These are phyloP conservation scores for Lithobates sylvaticus DNA, from an alignment of 2,797 vertebrate species.

Conservation along the genomic window DNA sequence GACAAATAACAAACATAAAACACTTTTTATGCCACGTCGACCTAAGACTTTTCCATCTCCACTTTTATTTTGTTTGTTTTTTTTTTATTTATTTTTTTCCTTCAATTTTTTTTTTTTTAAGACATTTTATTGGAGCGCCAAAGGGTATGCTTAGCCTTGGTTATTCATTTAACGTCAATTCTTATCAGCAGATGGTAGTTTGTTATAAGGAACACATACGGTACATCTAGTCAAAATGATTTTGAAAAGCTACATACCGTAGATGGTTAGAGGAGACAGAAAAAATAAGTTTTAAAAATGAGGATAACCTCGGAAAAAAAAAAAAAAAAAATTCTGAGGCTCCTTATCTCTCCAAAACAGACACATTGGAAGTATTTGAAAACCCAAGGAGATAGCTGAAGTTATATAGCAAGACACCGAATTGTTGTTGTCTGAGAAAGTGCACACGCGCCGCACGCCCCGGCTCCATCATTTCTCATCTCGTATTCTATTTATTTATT, in stretches of 20 bases:
- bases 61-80: neutral
- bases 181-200: constrained; percentile 56
- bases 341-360: constrained; percentile 57
- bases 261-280: constrained; percentile 43
- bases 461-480: constrained; percentile 1
- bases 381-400: constrained; percentile 47
- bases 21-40: constrained; percentile 27
- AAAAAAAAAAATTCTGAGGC: neutral
- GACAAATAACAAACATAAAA: constrained; percentile 33
- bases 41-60: neutral
- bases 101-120: neutral
- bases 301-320: constrained; percentile 49
- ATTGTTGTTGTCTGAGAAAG: constrained; percentile 18
- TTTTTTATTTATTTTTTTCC: neutral
- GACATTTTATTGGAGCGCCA: constrained; percentile 11
- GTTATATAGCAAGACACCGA: constrained; percentile 12
- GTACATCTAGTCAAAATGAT: constrained; percentile 53
- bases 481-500: neutral
- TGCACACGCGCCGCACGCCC: neutral
- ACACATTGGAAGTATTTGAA: constrained; percentile 54
- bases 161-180: constrained; percentile 43
- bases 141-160: constrained; percentile 41
- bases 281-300: constrained; percentile 46
- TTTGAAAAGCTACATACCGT: constrained; percentile 37
- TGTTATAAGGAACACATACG: constrained; percentile 38